A percentile compares a stretch with the other conserved stretches of the same genome.
phyloP scores from a whole-genome alignment of 1,140 invertebrate genomes.

The Halyomorpha halys region DNA sequence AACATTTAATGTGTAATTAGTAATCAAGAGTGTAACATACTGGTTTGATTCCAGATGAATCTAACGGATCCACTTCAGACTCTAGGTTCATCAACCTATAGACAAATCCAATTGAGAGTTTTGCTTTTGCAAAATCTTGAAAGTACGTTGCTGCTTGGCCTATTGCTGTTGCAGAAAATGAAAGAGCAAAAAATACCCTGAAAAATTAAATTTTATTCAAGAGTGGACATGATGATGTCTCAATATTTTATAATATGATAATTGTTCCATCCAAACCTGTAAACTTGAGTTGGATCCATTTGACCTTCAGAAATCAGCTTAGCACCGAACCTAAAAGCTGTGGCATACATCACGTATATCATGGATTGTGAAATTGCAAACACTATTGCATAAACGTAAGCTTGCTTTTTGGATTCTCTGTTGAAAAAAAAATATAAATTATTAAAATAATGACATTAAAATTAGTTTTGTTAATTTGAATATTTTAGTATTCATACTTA shows the following conservation, averaged over 20 bases:
- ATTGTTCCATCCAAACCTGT: conserved; percentile 51
- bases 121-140: conserved; percentile 51
- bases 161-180: conserved; percentile 38
- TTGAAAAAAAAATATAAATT: conserved; percentile 17
- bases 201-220: conserved; percentile 7
- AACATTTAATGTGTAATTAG: too few species aligned
- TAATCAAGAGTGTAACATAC: conserved; percentile 23
- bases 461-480: not conserved
- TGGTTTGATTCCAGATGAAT: conserved; percentile 36
- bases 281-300: conserved; percentile 50
- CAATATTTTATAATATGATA: not conserved
- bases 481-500: conserved; percentile 19
- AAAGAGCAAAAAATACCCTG: conserved; percentile 40
- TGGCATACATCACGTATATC: conserved; percentile 64
- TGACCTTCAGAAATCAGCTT: conserved; percentile 50
- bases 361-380: conserved; percentile 59
- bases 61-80: conserved; percentile 41
- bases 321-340: conserved; percentile 59
- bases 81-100: conserved; percentile 41
- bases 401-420: conserved; percentile 44
- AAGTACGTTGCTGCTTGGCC: conserved; percentile 44
- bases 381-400: conserved; percentile 50
- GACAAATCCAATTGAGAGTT: conserved; percentile 43
- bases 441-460: not conserved
- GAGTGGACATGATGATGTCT: not conserved